These are phyloP conservation scores for Anthoscopus minutus DNA, from an alignment of 2,113 vertebrate species.

Conservation along the genomic window DNA sequence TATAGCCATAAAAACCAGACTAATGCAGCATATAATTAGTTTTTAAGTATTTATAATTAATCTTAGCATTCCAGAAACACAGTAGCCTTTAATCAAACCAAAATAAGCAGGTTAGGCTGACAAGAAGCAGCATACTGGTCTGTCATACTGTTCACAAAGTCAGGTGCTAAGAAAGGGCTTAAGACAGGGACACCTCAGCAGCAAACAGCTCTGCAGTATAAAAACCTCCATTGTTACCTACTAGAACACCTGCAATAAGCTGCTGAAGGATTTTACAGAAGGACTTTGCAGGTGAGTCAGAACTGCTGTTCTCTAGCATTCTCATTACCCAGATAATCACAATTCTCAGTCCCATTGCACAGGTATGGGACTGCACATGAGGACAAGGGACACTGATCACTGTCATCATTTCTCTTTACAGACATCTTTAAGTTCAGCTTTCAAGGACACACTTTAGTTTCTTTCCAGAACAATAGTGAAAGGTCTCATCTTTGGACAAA, in stretches of 20 bases:
- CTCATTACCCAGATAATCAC: background rate
- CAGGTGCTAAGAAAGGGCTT: background rate
- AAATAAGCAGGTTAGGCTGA: background rate
- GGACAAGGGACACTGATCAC: background rate
- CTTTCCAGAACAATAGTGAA: background rate
- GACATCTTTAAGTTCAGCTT: background rate
- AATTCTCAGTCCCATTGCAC: background rate
- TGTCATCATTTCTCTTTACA: background rate
- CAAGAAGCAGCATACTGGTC: background rate
- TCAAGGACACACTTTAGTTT: background rate
- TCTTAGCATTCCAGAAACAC: background rate
- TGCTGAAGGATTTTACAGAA: background rate
- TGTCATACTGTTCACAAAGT: background rate
- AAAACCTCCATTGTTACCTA: background rate
- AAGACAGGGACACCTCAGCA: background rate
- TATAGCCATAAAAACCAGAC: background rate
- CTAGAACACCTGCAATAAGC: background rate
- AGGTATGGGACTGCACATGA: background rate
- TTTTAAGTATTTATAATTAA: background rate
- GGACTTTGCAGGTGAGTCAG: background rate
- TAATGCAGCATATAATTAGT: background rate
- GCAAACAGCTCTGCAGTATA: background rate
- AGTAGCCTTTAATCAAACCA: background rate
- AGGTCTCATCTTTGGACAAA: background rate
- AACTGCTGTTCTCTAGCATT: background rate